Percentiles rank a stretch among this genome's conserved stretches.
phyloP scores from a whole-genome alignment of 2,797 vertebrate species.

The Sebastes itinus region DNA sequence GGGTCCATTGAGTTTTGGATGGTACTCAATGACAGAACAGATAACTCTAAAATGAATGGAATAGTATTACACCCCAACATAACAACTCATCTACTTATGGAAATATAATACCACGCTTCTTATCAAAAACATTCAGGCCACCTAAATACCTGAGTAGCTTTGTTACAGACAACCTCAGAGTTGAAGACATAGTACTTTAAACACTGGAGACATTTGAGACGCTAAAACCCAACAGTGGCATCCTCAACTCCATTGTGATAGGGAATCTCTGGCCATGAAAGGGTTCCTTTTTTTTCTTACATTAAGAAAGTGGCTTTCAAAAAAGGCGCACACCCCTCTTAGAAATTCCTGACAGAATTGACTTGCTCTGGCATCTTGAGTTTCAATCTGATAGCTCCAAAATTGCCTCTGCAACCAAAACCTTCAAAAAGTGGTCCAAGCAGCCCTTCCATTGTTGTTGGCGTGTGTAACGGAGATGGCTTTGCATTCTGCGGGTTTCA shows the following conservation, averaged over 20 bases:
- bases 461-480: constrained; percentile 61
- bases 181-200: constrained; percentile 34
- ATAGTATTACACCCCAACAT: constrained; percentile 44
- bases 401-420: constrained; percentile 76
- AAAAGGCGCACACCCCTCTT: constrained; percentile 49
- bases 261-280: constrained; percentile 47
- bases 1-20: constrained; percentile 43
- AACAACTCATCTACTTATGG: constrained; percentile 47
- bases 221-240: constrained; percentile 50
- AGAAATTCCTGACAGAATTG: constrained; percentile 75
- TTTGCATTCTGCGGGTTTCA: constrained; percentile 56
- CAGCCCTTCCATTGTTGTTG: constrained; percentile 55
- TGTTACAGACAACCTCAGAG: constrained; percentile 37
- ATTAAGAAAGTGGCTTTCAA: constrained; percentile 63
- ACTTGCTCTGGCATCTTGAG: constrained; percentile 69
- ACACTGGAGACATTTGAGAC: constrained; percentile 58
- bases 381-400: constrained; percentile 83
- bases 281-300: constrained; percentile 29
- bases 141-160: constrained; percentile 44
- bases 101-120: constrained; percentile 51
- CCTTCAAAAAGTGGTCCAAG: constrained; percentile 59
- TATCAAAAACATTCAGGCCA: constrained; percentile 50
- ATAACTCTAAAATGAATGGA: constrained; percentile 49
- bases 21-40: constrained; percentile 12
- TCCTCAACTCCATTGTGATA: constrained; percentile 47